Base-by-base conservation (phyloP, 2,113 vertebrate species). In the Pluvianellus socialis region DNA sequence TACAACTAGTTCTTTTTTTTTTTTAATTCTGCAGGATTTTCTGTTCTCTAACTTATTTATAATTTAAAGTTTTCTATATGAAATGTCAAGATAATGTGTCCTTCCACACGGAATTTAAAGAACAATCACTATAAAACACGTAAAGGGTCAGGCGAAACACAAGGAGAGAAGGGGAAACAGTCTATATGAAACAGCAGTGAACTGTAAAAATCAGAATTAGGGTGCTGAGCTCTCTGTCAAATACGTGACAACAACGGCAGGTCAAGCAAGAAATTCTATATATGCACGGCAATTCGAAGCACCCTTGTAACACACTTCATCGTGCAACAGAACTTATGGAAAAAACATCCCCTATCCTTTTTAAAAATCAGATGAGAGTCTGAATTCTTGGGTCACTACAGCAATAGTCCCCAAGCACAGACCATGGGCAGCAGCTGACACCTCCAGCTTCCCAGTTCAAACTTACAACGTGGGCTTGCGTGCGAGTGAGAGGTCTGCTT, bases 331-430 rank as follows among this genome's bases (percentile, higher is more conserved):
- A 35, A 74, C 2, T 4, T 8, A 14, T 30, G 71, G 47, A 5
- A 75, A 59, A 45, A 0, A 1, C 20, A 26, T 28, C 4, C 23
- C 28, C 13, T 5, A 2, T 6, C 9, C 35, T 30, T 23, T n/a
- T 12, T 7, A 26, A 45, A 49, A 35, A 6, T 0, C 44, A 63
- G 50, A 21, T 13, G 30, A 40, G 26, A 42, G 21, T 2, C 88
- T 49, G 52, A 35, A 62, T 20, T 35, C 10, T 17, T 18, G 32
- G 32, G 10, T 50, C 52, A 42, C 28, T 21, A 38, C 58, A 68
- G 58, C 42, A 32, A 4, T 3, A 24, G 19, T 2, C 73, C 59
- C 67, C 63, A 11, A 14, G 45, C 42, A 22, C 47, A 18, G 42
- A 12, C 3, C 0, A 2, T 0, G 9, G 61, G 8, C 42, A 84